Percentiles rank a stretch among this genome's conserved stretches.
phyloP scores from a whole-genome alignment of 64 coral and sea anemone species.

The Stylophora pistillata region DNA sequence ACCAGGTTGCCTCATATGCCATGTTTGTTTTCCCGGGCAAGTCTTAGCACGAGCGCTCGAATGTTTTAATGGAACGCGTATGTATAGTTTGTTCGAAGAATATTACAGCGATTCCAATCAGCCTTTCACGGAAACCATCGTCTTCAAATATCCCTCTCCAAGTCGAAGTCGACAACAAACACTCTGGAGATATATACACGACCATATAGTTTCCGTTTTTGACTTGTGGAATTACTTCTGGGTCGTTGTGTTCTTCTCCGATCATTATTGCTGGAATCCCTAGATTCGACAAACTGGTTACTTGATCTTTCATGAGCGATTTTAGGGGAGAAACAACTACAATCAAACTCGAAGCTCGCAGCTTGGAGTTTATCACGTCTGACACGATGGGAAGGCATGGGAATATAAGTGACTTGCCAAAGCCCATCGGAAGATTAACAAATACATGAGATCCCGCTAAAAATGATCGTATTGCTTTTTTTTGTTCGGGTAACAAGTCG shows the following conservation, averaged over 20 bases:
- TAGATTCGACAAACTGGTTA: conserved; percentile 2
- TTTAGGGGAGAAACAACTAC: conserved; percentile 19
- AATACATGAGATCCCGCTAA: conserved; percentile 4
- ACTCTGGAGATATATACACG: conserved; percentile 55
- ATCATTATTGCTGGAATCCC: conserved; percentile 43
- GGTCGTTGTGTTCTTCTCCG: conserved; percentile 33
- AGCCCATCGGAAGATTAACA: no score
- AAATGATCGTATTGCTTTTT: neutral
- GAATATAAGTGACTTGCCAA: conserved; percentile 17
- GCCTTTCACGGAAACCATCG: conserved; percentile 2
- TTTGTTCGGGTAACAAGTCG: neutral
- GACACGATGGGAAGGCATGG: conserved; percentile 17
- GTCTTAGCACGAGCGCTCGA: no score
- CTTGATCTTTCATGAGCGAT: conserved; percentile 49
- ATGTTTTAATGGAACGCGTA: no score
- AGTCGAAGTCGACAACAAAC: conserved; percentile 15
- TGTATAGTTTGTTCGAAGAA: no score
- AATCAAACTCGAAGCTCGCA: neutral
- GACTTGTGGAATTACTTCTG: conserved; percentile 49
- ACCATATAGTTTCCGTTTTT: conserved; percentile 52
- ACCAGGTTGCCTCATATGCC: no score
- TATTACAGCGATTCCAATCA: conserved; percentile 58
- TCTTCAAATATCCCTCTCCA: conserved; percentile 40
- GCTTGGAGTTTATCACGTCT: neutral
- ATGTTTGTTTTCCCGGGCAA: no score